phyloP scores from a whole-genome alignment of 2,888 invertebrate species.

The Hydrotaea diabolus region DNA sequence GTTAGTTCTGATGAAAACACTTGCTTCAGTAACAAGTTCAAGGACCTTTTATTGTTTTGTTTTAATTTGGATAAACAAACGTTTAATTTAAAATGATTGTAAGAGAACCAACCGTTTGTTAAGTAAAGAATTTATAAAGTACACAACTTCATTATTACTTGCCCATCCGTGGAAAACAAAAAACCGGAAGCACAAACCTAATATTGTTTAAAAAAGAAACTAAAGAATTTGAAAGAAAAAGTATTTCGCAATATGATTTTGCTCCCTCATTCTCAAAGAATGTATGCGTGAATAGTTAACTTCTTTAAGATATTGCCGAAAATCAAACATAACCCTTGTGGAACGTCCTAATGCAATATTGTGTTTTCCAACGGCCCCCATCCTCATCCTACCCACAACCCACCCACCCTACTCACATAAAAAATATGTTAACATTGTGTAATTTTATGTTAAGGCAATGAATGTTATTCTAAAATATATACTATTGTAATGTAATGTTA shows the following conservation, averaged over 20 bases:
- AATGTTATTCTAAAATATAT: conserved; percentile 39
- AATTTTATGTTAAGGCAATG: conserved; percentile 27
- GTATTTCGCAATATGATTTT: not conserved
- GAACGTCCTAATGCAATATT: not conserved
- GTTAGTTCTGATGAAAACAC: conserved; percentile 26
- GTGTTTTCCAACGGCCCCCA: not conserved
- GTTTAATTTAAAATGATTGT: conserved; percentile 30
- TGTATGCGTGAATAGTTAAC: not conserved
- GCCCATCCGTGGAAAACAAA: not conserved
- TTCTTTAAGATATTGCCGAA: too few species aligned
- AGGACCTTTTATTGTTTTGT: conserved; percentile 12
- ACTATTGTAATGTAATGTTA: not conserved
- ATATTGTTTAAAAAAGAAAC: not conserved
- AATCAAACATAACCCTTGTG: too few species aligned
- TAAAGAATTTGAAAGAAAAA: not conserved
- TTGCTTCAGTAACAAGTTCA: conserved; percentile 38
- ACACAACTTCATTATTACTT: not conserved
- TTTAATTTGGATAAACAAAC: conserved; percentile 22
- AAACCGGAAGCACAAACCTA: not conserved
- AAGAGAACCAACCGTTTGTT: too few species aligned
- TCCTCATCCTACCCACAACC: not conserved
- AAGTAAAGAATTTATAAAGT: conserved; percentile 48
- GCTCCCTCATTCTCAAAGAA: conserved; percentile 27
- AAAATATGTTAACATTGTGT: conserved; percentile 22
- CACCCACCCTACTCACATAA: not conserved